Evolutionary conservation across 2,113 vertebrate species (phyloP).

Genomic region (human): DNA sequence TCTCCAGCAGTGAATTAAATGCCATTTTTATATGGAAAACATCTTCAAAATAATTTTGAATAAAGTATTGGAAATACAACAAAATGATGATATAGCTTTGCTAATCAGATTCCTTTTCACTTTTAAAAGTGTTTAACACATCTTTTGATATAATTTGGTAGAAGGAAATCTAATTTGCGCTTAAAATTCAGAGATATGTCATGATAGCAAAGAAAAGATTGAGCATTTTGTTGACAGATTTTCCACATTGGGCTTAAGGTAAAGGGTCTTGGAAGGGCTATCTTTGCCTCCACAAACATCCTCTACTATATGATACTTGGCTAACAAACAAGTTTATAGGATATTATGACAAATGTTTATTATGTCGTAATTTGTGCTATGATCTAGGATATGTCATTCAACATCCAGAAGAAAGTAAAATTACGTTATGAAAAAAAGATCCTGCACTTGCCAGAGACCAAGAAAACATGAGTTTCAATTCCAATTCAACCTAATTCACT

Average conservation of each 20-base stretch:
- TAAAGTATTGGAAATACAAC: neutral
- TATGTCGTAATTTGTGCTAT: neutral
- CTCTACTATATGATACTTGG: neutral
- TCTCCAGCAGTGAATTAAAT: neutral
- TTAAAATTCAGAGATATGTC: neutral
- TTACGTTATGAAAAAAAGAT: neutral
- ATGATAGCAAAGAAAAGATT: neutral
- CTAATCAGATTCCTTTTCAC: neutral
- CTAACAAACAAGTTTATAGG: neutral
- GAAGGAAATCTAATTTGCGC: neutral
- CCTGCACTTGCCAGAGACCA: neutral
- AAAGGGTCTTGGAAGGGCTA: neutral
- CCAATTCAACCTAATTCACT: neutral
- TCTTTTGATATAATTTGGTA: neutral
- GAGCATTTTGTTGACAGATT: neutral
- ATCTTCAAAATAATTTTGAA: neutral
- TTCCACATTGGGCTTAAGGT: neutral
- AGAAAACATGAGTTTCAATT: neutral
- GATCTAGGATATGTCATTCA: neutral
- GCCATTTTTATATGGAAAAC: neutral
- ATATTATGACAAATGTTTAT: neutral
- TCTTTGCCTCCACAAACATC: neutral
- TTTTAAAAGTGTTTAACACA: neutral
- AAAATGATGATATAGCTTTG: neutral
- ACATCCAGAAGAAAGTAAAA: neutral